phyloP scores from a whole-genome alignment of 2,797 vertebrate species.

The Macroramphosus scolopax region DNA sequence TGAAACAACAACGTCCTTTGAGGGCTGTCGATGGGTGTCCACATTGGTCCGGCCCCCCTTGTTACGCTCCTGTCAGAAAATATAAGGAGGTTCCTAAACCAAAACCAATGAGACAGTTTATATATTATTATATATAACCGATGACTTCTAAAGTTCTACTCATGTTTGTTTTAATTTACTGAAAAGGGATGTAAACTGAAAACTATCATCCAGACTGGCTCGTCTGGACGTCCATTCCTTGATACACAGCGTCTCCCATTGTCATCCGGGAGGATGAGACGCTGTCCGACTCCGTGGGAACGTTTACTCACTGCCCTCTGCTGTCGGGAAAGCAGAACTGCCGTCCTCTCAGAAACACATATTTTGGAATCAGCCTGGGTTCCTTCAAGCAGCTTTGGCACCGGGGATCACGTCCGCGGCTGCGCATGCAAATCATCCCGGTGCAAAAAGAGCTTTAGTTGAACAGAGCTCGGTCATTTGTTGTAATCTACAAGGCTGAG shows the following conservation, averaged over 20 bases:
- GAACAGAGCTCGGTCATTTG: constrained; percentile 36
- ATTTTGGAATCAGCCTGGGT: not conserved
- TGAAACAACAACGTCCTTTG: too few relatives aligned
- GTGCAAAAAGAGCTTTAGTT: constrained; percentile 49
- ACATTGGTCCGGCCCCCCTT: too few relatives aligned
- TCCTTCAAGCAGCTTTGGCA: constrained; percentile 23
- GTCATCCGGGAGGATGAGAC: constrained; percentile 18
- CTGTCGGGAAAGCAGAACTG: constrained; percentile 23
- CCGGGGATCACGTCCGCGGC: constrained; percentile 37
- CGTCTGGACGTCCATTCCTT: constrained; percentile 49
- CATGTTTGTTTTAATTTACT: too few relatives aligned
- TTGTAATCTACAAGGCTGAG: constrained; percentile 37
- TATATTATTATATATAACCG: too few relatives aligned
- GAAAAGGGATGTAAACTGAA: too few relatives aligned
- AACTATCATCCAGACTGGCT: too few relatives aligned
- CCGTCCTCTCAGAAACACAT: not conserved
- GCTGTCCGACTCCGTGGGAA: not conserved
- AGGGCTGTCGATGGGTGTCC: too few relatives aligned
- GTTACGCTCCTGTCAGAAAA: too few relatives aligned
- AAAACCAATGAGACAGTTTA: too few relatives aligned
- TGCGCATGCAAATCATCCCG: constrained; percentile 38
- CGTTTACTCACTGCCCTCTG: constrained; percentile 55
- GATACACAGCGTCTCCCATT: constrained; percentile 68
- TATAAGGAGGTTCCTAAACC: too few relatives aligned
- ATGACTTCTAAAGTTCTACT: too few relatives aligned